Conservation (phyloP, 2,113 vertebrate species). For the Ictalurus furcatus region DNA sequence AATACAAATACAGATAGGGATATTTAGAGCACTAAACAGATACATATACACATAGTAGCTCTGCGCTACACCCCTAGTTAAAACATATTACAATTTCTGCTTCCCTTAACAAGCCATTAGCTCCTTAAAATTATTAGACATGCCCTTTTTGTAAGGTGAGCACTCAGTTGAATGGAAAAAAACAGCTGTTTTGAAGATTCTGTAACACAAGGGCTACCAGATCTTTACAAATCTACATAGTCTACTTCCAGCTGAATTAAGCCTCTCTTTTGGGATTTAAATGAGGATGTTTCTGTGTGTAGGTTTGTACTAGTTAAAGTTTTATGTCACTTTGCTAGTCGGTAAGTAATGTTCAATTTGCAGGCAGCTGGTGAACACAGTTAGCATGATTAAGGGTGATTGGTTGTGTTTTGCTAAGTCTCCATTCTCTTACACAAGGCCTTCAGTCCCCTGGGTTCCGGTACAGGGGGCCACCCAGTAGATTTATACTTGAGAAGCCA, state of each 20-base stretch:
- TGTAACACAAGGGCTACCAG: background rate
- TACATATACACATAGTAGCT: background rate
- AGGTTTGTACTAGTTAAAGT: constrained; percentile 10
- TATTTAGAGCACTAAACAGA: background rate
- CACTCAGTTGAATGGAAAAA: constrained; percentile 48
- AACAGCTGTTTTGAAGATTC: constrained; percentile 37
- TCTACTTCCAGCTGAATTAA: background rate
- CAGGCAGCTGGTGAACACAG: constrained; percentile 9
- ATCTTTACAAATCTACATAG: background rate
- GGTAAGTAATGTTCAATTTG: background rate
- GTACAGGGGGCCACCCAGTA: constrained; percentile 66
- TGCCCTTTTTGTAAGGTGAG: constrained; percentile 4
- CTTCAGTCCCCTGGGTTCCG: constrained; percentile 21
- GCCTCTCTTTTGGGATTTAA: constrained; percentile 7
- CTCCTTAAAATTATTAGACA: background rate
- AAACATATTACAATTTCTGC: background rate
- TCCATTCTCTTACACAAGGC: constrained; percentile 9
- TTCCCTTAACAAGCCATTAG: background rate
- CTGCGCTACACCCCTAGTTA: background rate
- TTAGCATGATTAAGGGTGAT: constrained; percentile 21
- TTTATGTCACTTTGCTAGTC: constrained; percentile 8
- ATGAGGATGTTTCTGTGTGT: constrained; percentile 14
- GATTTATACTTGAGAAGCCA: constrained; percentile 64
- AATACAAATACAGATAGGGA: background rate
- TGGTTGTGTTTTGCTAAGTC: constrained; percentile 18